Conservation (phyloP, 2,113 vertebrate species). For the Vidua chalybeata region DNA sequence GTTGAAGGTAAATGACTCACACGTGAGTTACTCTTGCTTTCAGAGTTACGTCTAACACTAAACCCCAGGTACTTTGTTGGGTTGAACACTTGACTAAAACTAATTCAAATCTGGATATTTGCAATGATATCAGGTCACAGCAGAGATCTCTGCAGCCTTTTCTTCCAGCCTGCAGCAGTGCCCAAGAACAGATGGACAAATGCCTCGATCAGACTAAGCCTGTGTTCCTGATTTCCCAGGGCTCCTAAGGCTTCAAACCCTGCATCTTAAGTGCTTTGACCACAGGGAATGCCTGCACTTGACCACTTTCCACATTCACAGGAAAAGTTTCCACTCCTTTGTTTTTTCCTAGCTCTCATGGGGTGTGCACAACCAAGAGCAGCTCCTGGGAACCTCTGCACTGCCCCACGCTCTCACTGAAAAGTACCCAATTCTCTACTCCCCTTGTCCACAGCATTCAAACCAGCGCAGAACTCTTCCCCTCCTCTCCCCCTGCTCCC, state of each 20-base stretch:
- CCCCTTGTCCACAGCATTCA: not conserved
- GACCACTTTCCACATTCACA: accelerated
- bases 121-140: not conserved
- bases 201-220: not conserved
- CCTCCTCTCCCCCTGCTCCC: not conserved
- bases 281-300: not conserved
- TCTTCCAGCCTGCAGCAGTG: not conserved
- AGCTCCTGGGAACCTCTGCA: not conserved
- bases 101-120: not conserved
- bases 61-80: not conserved
- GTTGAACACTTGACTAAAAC: not conserved
- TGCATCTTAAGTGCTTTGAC: not conserved
- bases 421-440: not conserved
- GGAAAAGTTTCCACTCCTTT: not conserved
- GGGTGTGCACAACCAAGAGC: not conserved
- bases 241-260: not conserved
- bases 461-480: not conserved
- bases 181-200: not conserved
- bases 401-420: not conserved
- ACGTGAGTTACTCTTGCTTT: not conserved
- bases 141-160: not conserved
- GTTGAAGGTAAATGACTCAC: not conserved
- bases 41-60: not conserved
- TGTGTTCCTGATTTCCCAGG: not conserved
- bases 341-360: accelerated